These are phyloP conservation scores for Micrastur ruficollis DNA, from an alignment of 2,797 vertebrate genomes.

Conservation along the genomic window DNA sequence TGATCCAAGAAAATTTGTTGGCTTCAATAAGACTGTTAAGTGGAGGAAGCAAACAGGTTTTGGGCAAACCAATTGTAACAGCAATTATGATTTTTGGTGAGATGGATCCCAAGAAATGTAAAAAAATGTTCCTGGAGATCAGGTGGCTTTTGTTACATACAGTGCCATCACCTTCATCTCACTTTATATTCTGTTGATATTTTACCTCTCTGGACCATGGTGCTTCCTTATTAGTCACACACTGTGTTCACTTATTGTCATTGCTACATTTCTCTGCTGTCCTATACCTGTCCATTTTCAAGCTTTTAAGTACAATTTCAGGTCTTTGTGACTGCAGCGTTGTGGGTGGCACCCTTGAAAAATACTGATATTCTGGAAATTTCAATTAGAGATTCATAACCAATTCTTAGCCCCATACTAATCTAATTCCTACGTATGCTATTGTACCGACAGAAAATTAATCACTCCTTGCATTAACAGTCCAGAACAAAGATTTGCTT, in stretches of 20 bases:
- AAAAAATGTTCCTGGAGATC: not conserved
- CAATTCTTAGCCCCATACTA: not conserved
- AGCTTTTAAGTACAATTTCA: not conserved
- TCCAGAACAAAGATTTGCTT: not conserved
- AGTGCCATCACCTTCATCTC: not conserved
- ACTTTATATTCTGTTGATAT: not conserved
- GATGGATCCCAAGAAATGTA: not conserved
- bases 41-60: not conserved
- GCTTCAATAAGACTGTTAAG: not conserved
- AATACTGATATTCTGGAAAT: not conserved
- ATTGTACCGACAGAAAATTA: not conserved
- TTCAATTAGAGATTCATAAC: not conserved
- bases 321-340: not conserved
- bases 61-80: not conserved
- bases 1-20: not conserved
- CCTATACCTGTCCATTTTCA: not conserved
- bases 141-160: accelerated
- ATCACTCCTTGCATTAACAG: not conserved
- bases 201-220: not conserved
- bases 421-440: not conserved
- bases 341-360: not conserved
- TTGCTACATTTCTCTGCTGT: not conserved
- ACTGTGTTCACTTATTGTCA: not conserved
- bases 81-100: not conserved
- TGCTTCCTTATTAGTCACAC: not conserved